Conservation (phyloP, 1,140 invertebrate genomes). For the Mya arenaria region DNA sequence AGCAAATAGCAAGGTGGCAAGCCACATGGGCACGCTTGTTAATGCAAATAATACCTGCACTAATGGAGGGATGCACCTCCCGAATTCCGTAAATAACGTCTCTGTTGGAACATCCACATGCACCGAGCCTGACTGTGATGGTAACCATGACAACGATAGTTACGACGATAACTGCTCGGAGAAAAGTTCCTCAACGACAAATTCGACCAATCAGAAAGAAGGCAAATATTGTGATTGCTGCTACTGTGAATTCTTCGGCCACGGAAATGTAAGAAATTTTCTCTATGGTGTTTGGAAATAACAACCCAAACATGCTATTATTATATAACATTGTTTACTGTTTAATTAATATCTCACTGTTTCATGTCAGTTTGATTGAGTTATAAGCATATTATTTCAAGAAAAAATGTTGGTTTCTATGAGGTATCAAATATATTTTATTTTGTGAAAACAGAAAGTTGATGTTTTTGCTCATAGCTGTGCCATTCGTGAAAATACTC, state of each 20-base stretch:
- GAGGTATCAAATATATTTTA: too few relatives aligned
- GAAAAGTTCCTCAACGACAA: slow-evolving; percentile 81
- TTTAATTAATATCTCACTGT: too few relatives aligned
- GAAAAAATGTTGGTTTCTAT: too few relatives aligned
- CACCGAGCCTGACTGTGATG: slow-evolving; percentile 76
- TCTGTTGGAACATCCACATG: slow-evolving; percentile 77
- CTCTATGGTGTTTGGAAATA: too few relatives aligned
- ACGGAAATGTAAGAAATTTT: slow-evolving; percentile 85
- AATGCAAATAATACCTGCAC: slow-evolving; percentile 42
- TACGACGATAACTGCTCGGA: slow-evolving; percentile 84
- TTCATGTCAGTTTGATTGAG: too few relatives aligned
- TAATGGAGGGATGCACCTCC: slow-evolving; percentile 66
- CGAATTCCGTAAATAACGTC: slow-evolving; percentile 73
- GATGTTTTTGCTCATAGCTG: too few relatives aligned
- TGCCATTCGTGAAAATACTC: too few relatives aligned
- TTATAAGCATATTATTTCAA: too few relatives aligned
- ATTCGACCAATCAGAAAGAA: slow-evolving; percentile 82
- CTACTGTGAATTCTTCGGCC: slow-evolving; percentile 88
- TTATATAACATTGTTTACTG: too few relatives aligned
- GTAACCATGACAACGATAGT: slow-evolving; percentile 78
- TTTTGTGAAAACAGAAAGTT: too few relatives aligned
- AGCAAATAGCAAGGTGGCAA: background rate
- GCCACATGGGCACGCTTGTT: slow-evolving; percentile 5
- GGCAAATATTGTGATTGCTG: slow-evolving; percentile 87
- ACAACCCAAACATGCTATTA: too few relatives aligned